Evolutionary conservation across 2,797 vertebrate species (phyloP), one percentile per base, ranked within the genome.

Genomic region (Typhlichthys eigenmanni): DNA sequence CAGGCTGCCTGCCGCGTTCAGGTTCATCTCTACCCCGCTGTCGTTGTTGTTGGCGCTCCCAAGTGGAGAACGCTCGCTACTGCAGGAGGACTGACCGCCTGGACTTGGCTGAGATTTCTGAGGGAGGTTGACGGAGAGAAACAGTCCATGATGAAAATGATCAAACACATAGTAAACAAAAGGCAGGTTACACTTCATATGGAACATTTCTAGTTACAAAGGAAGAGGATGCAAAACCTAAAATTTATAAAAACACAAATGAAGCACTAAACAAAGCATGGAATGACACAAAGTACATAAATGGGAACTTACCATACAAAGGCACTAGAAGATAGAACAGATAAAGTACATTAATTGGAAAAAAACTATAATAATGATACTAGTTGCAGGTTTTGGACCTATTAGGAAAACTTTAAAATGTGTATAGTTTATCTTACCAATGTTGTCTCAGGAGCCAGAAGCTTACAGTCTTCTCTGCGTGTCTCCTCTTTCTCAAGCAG

Each of bases 21-120:
- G 93, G 0, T 97, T 93, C 97, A 98, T 98, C 89, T 99, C 97
- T 72, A 99, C 97, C 0, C 97, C 97, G 0, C 97, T 99, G 90
- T 99, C 97, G 0, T 98, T 99, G 87, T 99, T 99, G 86, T 97
- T 96, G 68, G 95, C 91, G 17, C 96, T 98, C 66, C 96, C 96
- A 9, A 98, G 91, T 0, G 96, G 96, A 1, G 97, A 99, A 49
- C 92, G 95, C 74, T 96, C 97, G 0, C 97, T 99, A 89, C 96
- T 99, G 89, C 97, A 98, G 0, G 97, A 98, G 0, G 96, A 99
- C 58, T 97, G 96, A 62, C 94, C 96, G 0, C 96, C 94, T 0
- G 97, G 97, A 67, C 97, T 99, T 56, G 95, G 93, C 76, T 98
- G 96, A 0, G 96, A 95, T 86, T 98, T 99, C 97, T 98, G 75